Evolutionary conservation across 2,888 invertebrate genomes (phyloP).

Genomic region (Parnassius glacialis): DNA sequence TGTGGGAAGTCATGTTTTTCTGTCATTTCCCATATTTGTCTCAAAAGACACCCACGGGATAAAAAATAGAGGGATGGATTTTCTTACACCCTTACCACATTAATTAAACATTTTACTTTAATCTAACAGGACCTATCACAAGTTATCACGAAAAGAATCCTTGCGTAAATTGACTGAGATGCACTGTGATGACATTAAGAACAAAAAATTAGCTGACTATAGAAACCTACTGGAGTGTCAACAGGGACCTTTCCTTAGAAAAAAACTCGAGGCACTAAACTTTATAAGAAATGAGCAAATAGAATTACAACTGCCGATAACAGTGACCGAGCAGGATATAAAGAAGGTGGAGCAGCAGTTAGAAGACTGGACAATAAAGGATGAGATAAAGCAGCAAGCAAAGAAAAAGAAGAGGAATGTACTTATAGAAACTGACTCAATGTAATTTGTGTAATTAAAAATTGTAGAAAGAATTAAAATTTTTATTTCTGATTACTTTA

Average conservation of each 20-base stretch:
- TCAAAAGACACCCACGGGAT: no score
- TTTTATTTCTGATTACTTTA: slow-evolving; percentile 11
- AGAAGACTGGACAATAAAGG: slow-evolving; percentile 68
- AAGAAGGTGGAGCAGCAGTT: slow-evolving; percentile 79
- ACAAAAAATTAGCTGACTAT: slow-evolving; percentile 84
- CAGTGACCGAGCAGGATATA: slow-evolving; percentile 85
- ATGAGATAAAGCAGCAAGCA: slow-evolving; percentile 62
- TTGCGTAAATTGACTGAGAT: slow-evolving; percentile 85
- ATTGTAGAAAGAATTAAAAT: slow-evolving; percentile 27
- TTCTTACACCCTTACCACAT: no score
- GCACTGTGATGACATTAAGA: slow-evolving; percentile 85
- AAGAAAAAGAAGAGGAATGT: slow-evolving; percentile 63
- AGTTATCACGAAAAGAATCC: slow-evolving; percentile 86
- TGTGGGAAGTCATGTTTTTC: no score
- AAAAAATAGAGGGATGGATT: no score
- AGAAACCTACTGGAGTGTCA: slow-evolving; percentile 84
- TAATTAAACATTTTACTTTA: slow-evolving; percentile 8
- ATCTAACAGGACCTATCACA: slow-evolving; percentile 70
- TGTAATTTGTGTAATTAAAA: slow-evolving; percentile 33
- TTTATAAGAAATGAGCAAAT: slow-evolving; percentile 89
- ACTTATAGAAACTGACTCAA: slow-evolving; percentile 41
- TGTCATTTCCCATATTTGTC: no score
- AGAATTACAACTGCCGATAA: slow-evolving; percentile 82
- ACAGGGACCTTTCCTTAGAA: slow-evolving; percentile 86
- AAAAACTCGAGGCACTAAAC: slow-evolving; percentile 86